Evolutionary conservation across 2,888 invertebrate species (phyloP), one percentile per base, ranked within the genome.

Genomic region (Tenthredo scrophulariae): DNA sequence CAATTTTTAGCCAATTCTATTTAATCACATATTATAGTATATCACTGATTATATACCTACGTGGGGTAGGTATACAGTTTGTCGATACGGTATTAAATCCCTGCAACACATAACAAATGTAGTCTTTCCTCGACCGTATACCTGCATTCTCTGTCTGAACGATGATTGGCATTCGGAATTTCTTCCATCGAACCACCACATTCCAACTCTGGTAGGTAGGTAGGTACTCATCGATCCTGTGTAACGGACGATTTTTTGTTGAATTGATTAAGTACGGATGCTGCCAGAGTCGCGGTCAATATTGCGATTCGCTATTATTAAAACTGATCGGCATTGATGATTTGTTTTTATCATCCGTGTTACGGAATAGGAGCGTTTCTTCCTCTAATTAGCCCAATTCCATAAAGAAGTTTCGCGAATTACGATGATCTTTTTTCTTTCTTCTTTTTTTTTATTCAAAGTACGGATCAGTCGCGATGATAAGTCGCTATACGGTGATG

Each of bases 161-260:
- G 80, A 80, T 62, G 80, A 80, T 80, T 80, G 80, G 80, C 80
- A 62, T 80, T 62, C 40, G 80, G 80, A 80, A 80, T 80, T 80
- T 58, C 80, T 80, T 62, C 80, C 58, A 40, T n/a, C 58, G 37
- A 62, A 37, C 29, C 80, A 62, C 22, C 40, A 40, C 80, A 80
- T 80, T 80, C 80, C 58, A 29, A 54, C 40, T 40, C 46, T 50
- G 77, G 54, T 54, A 77, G 50, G 50, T 50, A 77, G 46, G 77
- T 33, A 26, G 46, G 75, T 75, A 29, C 54, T 77, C 77, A 74
- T 74, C 72, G 72, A 74, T 74, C 43, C 72, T 43, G 40, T 37
- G 72, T 74, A 74, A 74, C 72, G 72, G 72, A 74, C 72, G 43
- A 74, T 74, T 74, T 74, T 74, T 74, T 74, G 72, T 74, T 29